These are phyloP conservation scores for Pyrrhia umbra DNA, from an alignment of 2,888 invertebrate genomes.

Conservation along the genomic window DNA sequence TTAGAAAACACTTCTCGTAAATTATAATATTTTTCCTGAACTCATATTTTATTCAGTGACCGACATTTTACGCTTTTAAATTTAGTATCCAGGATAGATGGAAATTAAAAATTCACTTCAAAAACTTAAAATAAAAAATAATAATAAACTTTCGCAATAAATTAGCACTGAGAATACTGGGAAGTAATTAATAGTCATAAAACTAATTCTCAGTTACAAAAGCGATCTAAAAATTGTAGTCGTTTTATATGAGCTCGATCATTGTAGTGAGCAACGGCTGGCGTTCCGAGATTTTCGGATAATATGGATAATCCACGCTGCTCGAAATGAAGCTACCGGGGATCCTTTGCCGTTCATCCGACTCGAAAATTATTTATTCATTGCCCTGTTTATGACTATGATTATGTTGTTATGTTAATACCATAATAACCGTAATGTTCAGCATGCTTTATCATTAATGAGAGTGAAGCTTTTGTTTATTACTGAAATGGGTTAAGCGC, in stretches of 20 bases:
- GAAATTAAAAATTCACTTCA: neutral
- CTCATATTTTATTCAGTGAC: neutral
- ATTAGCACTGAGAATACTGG: slow-evolving; percentile 58
- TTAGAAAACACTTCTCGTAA: slow-evolving; percentile 1
- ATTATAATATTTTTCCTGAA: neutral
- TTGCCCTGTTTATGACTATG: slow-evolving; percentile 77
- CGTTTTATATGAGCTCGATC: slow-evolving; percentile 82
- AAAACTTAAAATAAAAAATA: too few species aligned
- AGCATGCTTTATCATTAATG: slow-evolving; percentile 59
- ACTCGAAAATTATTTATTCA: slow-evolving; percentile 85
- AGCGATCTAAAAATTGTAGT: slow-evolving; percentile 79
- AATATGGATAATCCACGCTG: slow-evolving; percentile 86
- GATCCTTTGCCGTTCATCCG: slow-evolving; percentile 79
- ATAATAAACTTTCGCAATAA: slow-evolving; percentile 26
- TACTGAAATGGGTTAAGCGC: slow-evolving; percentile 15
- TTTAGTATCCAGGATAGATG: neutral
- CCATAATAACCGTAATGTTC: slow-evolving; percentile 64
- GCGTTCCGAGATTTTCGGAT: slow-evolving; percentile 84
- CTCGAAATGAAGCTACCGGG: slow-evolving; percentile 81
- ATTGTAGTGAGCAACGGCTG: slow-evolving; percentile 77
- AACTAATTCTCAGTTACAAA: slow-evolving; percentile 73
- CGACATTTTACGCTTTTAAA: neutral
- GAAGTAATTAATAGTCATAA: slow-evolving; percentile 76
- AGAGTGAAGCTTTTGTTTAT: slow-evolving; percentile 46
- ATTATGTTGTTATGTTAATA: slow-evolving; percentile 72